phyloP scores from a whole-genome alignment of 1,140 invertebrate genomes.

The Papilio polyxenes region DNA sequence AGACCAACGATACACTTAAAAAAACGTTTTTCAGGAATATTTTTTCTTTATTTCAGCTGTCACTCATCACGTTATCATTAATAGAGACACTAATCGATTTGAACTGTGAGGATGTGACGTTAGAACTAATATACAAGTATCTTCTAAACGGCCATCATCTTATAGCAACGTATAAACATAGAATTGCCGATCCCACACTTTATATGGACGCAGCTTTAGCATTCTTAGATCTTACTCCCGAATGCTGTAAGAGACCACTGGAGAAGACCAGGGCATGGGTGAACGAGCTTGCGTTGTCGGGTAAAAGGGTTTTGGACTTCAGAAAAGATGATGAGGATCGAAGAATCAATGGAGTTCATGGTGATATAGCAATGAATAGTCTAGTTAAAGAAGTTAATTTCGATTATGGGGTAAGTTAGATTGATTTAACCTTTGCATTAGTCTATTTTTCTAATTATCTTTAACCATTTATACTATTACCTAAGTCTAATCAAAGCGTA shows the following conservation, averaged over 20 bases:
- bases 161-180: constrained; percentile 85
- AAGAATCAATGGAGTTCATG: constrained; percentile 64
- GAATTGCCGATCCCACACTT: constrained; percentile 88
- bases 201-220: constrained; percentile 91
- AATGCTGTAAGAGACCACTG: constrained; percentile 62
- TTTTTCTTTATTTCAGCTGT: constrained; percentile 84
- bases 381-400: constrained; percentile 73
- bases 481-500: not conserved
- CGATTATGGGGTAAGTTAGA: constrained; percentile 75
- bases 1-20: no score
- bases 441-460: not conserved
- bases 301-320: constrained; percentile 66
- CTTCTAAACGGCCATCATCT: constrained; percentile 94
- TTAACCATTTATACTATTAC: no score
- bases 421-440: constrained; percentile 19
- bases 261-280: constrained; percentile 66
- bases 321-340: constrained; percentile 57
- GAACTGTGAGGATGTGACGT: constrained; percentile 98
- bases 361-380: constrained; percentile 70
- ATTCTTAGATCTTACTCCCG: constrained; percentile 89
- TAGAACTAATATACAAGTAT: constrained; percentile 94
- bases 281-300: constrained; percentile 63
- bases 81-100: constrained; percentile 95
- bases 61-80: constrained; percentile 93
- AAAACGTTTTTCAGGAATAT: not conserved